These are phyloP conservation scores for Aphaenogaster floridana DNA, from an alignment of 1,140 invertebrate genomes.

Conservation along the genomic window DNA sequence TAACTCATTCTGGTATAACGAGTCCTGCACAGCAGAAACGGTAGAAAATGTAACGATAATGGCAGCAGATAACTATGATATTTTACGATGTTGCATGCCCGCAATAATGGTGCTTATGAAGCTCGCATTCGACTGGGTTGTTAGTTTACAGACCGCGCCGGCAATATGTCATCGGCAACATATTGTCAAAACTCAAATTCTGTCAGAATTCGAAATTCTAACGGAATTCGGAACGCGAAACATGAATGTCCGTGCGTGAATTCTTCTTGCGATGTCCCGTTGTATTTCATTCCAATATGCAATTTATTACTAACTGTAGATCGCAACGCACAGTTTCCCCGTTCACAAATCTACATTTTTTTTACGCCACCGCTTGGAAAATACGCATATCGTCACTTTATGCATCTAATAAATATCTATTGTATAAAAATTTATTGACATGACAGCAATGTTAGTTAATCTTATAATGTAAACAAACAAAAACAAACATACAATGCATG, in stretches of 20 bases:
- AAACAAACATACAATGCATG: neutral
- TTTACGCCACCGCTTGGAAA: neutral
- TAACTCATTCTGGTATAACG: constrained; percentile 1
- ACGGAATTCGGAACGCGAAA: constrained; percentile 44
- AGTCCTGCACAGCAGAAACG: neutral
- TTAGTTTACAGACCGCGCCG: constrained; percentile 51
- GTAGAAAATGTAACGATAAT: constrained; percentile 34
- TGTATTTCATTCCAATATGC: constrained; percentile 37
- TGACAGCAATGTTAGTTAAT: neutral
- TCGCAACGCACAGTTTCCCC: neutral
- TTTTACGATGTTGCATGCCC: constrained; percentile 39
- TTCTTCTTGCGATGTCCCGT: constrained; percentile 25
- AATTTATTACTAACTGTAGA: constrained; percentile 31
- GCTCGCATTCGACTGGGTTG: neutral
- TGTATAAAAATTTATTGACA: constrained; percentile 19
- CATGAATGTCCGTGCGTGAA: constrained; percentile 10
- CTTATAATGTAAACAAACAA: neutral
- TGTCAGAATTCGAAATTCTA: constrained; percentile 54
- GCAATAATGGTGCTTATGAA: constrained; percentile 59
- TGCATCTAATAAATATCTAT: constrained; percentile 26
- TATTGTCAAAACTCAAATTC: constrained; percentile 57
- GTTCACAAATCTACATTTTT: constrained; percentile 19
- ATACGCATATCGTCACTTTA: constrained; percentile 17
- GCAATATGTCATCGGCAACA: constrained; percentile 55
- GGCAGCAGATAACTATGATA: constrained; percentile 42